phyloP scores from a whole-genome alignment of 2,113 vertebrate genomes.

The Phalacrocorax brasilianus region DNA sequence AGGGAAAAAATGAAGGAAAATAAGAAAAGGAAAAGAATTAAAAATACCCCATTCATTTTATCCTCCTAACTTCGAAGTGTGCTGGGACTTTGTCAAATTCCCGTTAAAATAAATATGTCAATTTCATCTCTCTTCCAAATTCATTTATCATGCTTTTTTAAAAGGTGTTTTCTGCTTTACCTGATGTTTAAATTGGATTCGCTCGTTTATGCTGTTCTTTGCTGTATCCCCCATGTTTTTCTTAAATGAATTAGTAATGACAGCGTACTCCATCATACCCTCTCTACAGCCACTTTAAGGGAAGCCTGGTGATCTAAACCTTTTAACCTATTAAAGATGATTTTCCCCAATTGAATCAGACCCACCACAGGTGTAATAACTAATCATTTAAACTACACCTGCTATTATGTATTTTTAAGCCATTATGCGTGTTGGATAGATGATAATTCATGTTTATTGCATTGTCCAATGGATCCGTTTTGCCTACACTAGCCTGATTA shows the following conservation, averaged over 20 bases:
- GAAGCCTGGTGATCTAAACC: constrained; percentile 99
- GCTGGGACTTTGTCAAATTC: constrained; percentile 80
- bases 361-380: constrained; percentile 99
- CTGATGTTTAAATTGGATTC: constrained; percentile 94
- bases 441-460: constrained; percentile 99
- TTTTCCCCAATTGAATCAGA: constrained; percentile 99
- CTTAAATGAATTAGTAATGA: constrained; percentile 99
- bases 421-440: constrained; percentile 85
- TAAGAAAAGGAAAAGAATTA: constrained; percentile 56
- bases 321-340: constrained; percentile 99
- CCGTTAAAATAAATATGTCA: constrained; percentile 81
- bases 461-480: constrained; percentile 89
- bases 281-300: constrained; percentile 97
- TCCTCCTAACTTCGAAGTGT: constrained; percentile 69
- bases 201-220: constrained; percentile 92
- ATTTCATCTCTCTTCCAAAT: constrained; percentile 78
- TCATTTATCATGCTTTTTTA: constrained; percentile 87
- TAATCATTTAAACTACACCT: constrained; percentile 96
- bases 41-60: constrained; percentile 44
- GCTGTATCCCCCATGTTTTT: constrained; percentile 97
- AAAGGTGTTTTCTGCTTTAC: constrained; percentile 86
- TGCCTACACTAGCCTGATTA: constrained; percentile 86
- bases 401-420: constrained; percentile 92
- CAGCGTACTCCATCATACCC: constrained; percentile 95
- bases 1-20: constrained; percentile 51